Conservation (phyloP, 2,113 vertebrate genomes). For the Ailuropoda melanoleuca region DNA sequence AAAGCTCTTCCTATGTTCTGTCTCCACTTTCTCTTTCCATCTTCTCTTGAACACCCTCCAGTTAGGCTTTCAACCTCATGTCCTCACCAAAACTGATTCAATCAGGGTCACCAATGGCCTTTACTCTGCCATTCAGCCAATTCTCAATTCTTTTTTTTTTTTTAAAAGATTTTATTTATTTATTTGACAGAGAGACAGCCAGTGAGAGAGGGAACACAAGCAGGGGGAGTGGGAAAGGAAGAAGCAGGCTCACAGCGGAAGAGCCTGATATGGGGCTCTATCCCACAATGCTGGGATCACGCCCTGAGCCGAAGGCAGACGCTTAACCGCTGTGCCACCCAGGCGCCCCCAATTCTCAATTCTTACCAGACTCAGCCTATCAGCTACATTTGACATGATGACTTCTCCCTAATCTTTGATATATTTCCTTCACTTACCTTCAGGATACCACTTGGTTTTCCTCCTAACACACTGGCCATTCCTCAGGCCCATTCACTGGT, state of each 20-base stretch:
- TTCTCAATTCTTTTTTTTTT: neutral
- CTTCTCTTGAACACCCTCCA: neutral
- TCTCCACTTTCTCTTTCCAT: neutral
- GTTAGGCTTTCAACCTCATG: neutral
- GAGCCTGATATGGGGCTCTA: no score
- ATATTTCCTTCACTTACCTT: neutral
- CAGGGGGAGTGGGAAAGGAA: no score
- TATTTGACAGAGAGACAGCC: no score
- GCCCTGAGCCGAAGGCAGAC: no score
- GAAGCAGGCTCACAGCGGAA: no score
- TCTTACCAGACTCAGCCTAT: neutral
- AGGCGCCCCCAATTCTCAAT: neutral
- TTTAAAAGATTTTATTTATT: no score
- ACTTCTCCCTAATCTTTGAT: neutral
- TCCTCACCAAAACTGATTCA: neutral
- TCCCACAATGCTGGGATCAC: no score
- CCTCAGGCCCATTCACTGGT: neutral
- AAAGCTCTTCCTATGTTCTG: neutral
- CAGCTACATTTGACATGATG: neutral
- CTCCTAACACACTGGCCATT: neutral
- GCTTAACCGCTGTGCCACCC: no score
- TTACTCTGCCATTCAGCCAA: neutral
- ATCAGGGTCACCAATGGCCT: neutral
- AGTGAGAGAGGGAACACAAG: no score
- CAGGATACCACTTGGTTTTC: neutral